Evolutionary conservation across 2,113 vertebrate species (phyloP), one percentile per base, ranked within the genome.

Genomic region (Budorcas taxicolor): DNA sequence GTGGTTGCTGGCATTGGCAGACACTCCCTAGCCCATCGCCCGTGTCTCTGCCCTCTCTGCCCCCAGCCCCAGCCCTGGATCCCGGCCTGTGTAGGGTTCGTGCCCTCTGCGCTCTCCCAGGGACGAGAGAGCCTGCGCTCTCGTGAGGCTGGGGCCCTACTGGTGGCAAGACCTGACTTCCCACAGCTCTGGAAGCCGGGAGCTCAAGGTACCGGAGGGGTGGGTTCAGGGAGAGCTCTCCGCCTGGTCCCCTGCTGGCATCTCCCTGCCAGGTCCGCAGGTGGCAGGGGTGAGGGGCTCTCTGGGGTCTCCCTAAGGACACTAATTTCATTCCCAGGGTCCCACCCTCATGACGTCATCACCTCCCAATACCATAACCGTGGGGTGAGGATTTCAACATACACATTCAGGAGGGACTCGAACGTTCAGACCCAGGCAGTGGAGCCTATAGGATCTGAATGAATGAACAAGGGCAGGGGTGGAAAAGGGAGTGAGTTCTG

Each of bases 121-220:
- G 52, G 11, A 55, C 0, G 6, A 29, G 50, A 43, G 16, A 6
- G 19, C 16, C 87, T 55, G 71, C 13, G 12, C 12, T 7, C 23
- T 27, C 12, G 1, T 43, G 23, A 43, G 36, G 23, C 71, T 43
- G 21, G 23, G 23, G 21, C 21, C 71, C 6, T 43, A 7, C 12
- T 7, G 7, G 21, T 6, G 4, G 12, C 40, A 76, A 23, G 13
- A 45, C 23, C 23, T 14, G 40, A 21, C 47, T 33, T 19, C 78
- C 13, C 78, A 21, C 29, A 33, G 29, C 9, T 31, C 45, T 47
- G 76, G 45, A 80, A 45, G 76, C 76, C 2, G 29, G 45, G 29
- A 31, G 45, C 45, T 9, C 29, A 0, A 31, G 43, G 45, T 6
- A 16, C 45, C 0, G 7, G 78, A 10, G 5, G 8, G 9, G 16